Conservation (phyloP, 2,888 invertebrate species). For the Bugula neritina region DNA sequence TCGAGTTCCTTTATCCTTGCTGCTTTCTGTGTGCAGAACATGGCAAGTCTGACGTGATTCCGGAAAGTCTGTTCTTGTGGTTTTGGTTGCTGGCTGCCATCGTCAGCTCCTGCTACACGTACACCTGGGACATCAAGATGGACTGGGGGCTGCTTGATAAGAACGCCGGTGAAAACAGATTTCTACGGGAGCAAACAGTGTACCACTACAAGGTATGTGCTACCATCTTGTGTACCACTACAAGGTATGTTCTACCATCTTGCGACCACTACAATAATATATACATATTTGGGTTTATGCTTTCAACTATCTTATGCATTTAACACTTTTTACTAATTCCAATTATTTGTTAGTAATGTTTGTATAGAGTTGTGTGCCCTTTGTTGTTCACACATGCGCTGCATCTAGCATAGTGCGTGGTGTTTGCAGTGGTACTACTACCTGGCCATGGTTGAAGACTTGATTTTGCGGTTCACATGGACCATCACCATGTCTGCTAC, state of each 20-base stretch:
- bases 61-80: constrained; percentile 49
- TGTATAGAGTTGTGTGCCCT: no score
- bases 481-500: constrained; percentile 76
- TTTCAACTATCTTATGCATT: no score
- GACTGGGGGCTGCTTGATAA: constrained; percentile 96
- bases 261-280: no score
- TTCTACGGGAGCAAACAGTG: constrained; percentile 88
- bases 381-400: no score
- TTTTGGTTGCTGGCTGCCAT: constrained; percentile 74
- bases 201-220: constrained; percentile 74
- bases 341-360: no score
- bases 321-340: no score
- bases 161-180: constrained; percentile 74
- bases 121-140: constrained; percentile 97
- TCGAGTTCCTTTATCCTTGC: no score
- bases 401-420: neutral
- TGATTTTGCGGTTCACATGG: constrained; percentile 88
- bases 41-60: no score
- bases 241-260: neutral
- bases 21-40: no score
- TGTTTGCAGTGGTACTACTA: constrained; percentile 68
- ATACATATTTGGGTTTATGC: neutral
- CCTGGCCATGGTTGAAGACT: constrained; percentile 91
- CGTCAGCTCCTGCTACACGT: constrained; percentile 85
- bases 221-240: neutral